phyloP scores from a whole-genome alignment of 2,113 vertebrate genomes.

The Triplophysa rosa region DNA sequence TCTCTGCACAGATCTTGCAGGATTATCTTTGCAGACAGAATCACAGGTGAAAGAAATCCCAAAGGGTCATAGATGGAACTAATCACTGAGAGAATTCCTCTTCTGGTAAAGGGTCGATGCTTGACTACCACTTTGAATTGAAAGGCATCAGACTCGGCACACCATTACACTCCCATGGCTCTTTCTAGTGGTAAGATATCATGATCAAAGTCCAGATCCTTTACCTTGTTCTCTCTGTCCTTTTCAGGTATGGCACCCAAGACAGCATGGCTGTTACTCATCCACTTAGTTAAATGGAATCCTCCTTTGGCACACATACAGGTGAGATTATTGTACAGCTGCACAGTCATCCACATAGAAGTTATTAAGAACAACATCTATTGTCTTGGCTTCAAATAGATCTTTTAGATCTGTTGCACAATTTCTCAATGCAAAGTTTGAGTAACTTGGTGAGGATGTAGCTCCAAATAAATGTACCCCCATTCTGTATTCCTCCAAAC shows the following conservation, averaged over 20 bases:
- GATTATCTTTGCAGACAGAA: neutral
- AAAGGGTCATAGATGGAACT: slow-evolving; percentile 41
- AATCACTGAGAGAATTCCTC: slow-evolving; percentile 27
- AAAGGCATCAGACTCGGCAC: slow-evolving; percentile 10
- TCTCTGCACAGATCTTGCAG: neutral
- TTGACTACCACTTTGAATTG: slow-evolving; percentile 3
- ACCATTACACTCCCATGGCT: too few species aligned
- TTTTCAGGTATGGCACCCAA: too few species aligned
- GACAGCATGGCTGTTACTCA: too few species aligned
- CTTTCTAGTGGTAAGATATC: too few species aligned
- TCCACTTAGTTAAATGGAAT: too few species aligned
- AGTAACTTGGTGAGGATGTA: neutral
- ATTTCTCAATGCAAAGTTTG: neutral
- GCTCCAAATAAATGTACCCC: neutral
- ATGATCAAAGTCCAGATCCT: too few species aligned
- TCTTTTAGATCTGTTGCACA: neutral
- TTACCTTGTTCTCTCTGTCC: too few species aligned
- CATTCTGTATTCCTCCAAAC: slow-evolving; percentile 13
- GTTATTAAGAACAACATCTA: neutral
- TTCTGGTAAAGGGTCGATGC: neutral
- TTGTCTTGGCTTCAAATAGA: neutral
- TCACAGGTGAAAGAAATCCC: slow-evolving; percentile 31
- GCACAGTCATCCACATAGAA: too few species aligned
- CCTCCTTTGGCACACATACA: too few species aligned
- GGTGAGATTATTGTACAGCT: too few species aligned